Conservation (phyloP, 2,888 invertebrate genomes). For the Protonemura montana region DNA sequence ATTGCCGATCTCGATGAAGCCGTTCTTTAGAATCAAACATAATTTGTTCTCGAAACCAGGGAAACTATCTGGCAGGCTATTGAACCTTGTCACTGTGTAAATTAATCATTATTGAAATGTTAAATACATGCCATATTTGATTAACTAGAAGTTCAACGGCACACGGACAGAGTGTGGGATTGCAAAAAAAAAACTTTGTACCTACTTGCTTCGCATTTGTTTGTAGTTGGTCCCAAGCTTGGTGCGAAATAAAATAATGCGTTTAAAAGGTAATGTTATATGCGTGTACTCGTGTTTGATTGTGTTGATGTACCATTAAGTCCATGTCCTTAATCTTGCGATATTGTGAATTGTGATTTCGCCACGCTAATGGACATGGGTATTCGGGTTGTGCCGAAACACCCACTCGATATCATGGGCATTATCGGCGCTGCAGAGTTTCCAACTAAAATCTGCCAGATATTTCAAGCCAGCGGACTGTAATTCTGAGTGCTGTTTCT, state of each 20-base stretch:
- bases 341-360: too few species aligned
- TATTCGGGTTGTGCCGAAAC: neutral
- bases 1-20: too few species aligned
- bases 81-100: neutral
- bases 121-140: neutral
- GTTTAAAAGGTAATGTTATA: neutral
- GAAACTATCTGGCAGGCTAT: neutral
- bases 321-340: neutral
- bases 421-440: too few species aligned
- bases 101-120: neutral
- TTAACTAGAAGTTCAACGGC: neutral
- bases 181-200: neutral
- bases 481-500: neutral
- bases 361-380: too few species aligned
- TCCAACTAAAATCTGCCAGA: neutral
- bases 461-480: neutral
- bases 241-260: neutral
- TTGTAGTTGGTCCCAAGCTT: neutral
- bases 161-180: neutral
- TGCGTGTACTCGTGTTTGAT: neutral
- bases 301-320: neutral
- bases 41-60: neutral
- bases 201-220: neutral
- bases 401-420: too few species aligned
- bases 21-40: neutral